Percentiles rank a stretch among this genome's conserved stretches.
These are phyloP conservation scores for Bradypodion pumilum DNA, from an alignment of 2,797 vertebrate species.

Conservation along the genomic window DNA sequence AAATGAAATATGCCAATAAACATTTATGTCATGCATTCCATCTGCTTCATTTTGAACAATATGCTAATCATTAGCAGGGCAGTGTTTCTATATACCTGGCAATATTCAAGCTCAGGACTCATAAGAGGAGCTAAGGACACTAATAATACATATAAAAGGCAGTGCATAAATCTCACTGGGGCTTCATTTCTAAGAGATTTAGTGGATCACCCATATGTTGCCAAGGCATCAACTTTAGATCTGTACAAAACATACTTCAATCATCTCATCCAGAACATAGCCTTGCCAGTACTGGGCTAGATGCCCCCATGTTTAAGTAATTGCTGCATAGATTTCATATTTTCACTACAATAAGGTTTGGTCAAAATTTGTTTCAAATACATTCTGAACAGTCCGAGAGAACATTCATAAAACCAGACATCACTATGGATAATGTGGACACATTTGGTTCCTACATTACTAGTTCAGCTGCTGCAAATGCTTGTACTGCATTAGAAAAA, in stretches of 20 bases:
- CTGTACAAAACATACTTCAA: neutral
- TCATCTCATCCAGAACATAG: neutral
- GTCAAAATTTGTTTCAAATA: neutral
- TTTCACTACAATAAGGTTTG: neutral
- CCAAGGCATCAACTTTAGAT: neutral
- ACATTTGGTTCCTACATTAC: neutral
- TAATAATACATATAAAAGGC: neutral
- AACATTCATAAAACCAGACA: neutral
- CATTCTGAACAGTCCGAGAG: neutral
- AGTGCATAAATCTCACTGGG: conserved; percentile 4
- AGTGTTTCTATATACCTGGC: conserved; percentile 31
- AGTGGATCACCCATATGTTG: conserved; percentile 3
- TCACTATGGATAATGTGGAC: neutral
- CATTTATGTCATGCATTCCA: conserved; percentile 57
- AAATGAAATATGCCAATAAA: conserved; percentile 66
- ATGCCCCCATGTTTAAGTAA: neutral
- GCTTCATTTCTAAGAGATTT: conserved; percentile 22
- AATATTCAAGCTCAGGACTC: neutral
- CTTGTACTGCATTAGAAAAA: neutral
- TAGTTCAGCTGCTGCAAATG: neutral
- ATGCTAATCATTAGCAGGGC: conserved; percentile 32
- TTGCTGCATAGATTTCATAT: neutral
- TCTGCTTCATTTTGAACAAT: conserved; percentile 40
- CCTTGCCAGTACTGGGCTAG: conserved; percentile 20
- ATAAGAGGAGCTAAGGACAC: conserved; percentile 24